Base-by-base conservation (phyloP, 1,140 invertebrate species). In the Drosophila ironensis region DNA sequence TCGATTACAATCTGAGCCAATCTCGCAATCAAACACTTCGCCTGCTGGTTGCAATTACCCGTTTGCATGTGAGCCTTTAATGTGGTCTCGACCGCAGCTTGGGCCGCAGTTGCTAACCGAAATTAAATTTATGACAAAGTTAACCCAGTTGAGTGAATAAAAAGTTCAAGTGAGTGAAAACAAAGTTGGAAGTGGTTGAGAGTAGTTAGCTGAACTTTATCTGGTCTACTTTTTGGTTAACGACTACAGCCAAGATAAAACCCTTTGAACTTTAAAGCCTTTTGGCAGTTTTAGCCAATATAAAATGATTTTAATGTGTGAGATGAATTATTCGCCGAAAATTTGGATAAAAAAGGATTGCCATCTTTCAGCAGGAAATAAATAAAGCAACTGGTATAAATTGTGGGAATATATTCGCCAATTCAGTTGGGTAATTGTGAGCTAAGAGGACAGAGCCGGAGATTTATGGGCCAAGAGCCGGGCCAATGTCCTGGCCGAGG, bases 1-100 rank as follows among this genome's bases (percentile, higher is more conserved):
- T 69, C 42, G 50, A 72, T 72, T 81, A 54, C 46, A 17, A 76
- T 81, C 30, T 27, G 51, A 40, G 45, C 53, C 64, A 73, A 71
- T 30, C 30, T 61, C 44, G 8, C 61, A 82, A 81, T 81, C 77
- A 81, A 76, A 82, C 76, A 81, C 76, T 75, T 71, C 45, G 25
- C 59, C 53, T 50, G 52, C 48, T 48, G 30, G 38, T 35, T 35
- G 45, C 42, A 80, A 80, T 80, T 80, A 75, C 47, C 54, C 52
- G 11, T 50, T 41, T 50, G 46, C n/a, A 53, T 60, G 11, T 12
- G 20, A 59, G 33, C 14, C 25, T 12, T 25, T 19, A 8, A 52
- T 42, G 37, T 52, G 28, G 1, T 1, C 11, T 14, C 30, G n/a
- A 4, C 30, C 30, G 1, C 30, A n/a, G n/a, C n/a, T n/a, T n/a